Evolutionary conservation across 2,888 invertebrate species (phyloP), one percentile per base, ranked within the genome.

Genomic region (Xylophagus ater): DNA sequence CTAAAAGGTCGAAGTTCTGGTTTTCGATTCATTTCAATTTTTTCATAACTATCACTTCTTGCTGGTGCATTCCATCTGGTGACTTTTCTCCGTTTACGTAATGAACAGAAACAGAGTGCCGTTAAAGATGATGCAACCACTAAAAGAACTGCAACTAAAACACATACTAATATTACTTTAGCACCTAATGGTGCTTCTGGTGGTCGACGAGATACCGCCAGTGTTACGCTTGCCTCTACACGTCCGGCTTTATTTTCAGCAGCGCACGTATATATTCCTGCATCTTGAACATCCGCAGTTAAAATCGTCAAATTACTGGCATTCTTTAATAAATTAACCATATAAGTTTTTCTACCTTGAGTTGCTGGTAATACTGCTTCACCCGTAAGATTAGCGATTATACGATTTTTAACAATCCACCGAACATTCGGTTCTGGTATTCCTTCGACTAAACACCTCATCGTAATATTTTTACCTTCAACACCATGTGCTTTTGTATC

Each of bases 161-260:
- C 71, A 46, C 81, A 78, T 4, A 79, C 74, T 51, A 81, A 67
- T 8, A 83, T 64, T 13, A 72, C 67, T 67, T 76, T 67, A 55
- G 72, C 60, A 57, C 76, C 66, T 56, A 79, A 56, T 40, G 70
- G 69, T 49, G 68, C 72, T 49, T 73, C 72, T 25, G 74, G 71
- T 21, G 75, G 72, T 48, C 73, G 75, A 47, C 76, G 73, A 29
- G 78, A 75, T 45, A 86, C 76, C 2, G 76, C 72, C 51, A 87
- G 66, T 42, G 76, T 81, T 40, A 86, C 76, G 54, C 78, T 77
- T 15, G 78, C 78, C 60, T 81, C 79, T 9, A 78, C 78, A 54
- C 73, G 74, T 2, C 85, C 86, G 4, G 86, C 86, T 59, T 80
- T 76, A 56, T 85, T 86, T 59, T 85, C 83, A 1, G 85, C 85